Conservation (phyloP, 2,888 invertebrate genomes). For the Hypomecis punctinalis region DNA sequence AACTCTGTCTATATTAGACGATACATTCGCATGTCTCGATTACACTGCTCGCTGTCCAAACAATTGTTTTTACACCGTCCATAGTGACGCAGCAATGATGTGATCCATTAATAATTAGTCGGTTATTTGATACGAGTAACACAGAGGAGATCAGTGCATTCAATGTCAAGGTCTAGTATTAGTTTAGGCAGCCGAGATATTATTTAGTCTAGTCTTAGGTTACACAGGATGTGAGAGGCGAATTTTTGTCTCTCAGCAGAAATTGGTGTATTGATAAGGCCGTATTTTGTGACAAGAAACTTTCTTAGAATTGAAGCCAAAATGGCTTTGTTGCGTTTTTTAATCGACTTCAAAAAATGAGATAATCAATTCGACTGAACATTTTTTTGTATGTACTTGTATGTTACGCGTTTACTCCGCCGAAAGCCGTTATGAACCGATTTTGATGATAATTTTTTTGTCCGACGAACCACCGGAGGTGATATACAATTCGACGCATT, state of each 20-base stretch:
- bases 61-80: neutral
- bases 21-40: slow-evolving; percentile 22
- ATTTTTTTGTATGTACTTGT: too few relatives aligned
- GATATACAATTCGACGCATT: too few relatives aligned
- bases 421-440: too few relatives aligned
- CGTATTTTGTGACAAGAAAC: too few relatives aligned
- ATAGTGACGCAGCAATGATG: slow-evolving; percentile 22
- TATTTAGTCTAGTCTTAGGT: slow-evolving; percentile 44
- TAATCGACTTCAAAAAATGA: too few relatives aligned
- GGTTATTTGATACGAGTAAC: slow-evolving; percentile 16
- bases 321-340: too few relatives aligned
- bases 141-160: slow-evolving; percentile 38
- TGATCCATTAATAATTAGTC: neutral
- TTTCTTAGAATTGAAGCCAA: too few relatives aligned
- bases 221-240: neutral
- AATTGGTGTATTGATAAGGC: too few relatives aligned
- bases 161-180: slow-evolving; percentile 45
- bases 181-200: slow-evolving; percentile 39
- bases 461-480: too few relatives aligned
- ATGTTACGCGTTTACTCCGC: too few relatives aligned
- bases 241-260: neutral
- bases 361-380: too few relatives aligned
- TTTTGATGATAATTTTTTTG: too few relatives aligned
- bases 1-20: neutral
- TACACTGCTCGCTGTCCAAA: slow-evolving; percentile 22